Conservation (phyloP, 2,113 vertebrate genomes). For the Xenopus laevis region DNA sequence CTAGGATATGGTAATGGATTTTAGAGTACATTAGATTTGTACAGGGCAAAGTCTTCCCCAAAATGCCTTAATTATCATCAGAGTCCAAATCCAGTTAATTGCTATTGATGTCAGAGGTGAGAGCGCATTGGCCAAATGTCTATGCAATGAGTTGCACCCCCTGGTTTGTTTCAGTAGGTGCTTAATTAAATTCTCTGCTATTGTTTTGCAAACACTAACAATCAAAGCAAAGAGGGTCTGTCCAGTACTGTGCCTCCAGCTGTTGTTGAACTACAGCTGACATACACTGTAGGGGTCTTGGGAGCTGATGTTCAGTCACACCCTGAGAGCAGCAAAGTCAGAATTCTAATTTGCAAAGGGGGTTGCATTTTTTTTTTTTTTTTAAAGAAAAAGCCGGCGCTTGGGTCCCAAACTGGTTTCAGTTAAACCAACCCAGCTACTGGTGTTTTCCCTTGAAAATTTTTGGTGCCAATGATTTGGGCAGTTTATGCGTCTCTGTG, state of each 20-base stretch:
- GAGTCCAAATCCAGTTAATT: neutral
- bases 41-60: neutral
- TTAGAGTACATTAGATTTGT: neutral
- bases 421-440: too few species aligned
- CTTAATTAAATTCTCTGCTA: neutral
- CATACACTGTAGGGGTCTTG: too few species aligned
- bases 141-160: neutral
- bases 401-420: neutral
- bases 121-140: neutral
- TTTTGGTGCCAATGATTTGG: too few species aligned
- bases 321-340: neutral
- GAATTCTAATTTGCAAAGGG: neutral
- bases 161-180: neutral
- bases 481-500: too few species aligned
- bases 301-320: too few species aligned
- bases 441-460: too few species aligned
- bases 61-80: neutral
- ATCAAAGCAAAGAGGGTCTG: neutral
- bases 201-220: neutral
- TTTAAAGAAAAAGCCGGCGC: too few species aligned
- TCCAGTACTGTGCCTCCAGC: neutral
- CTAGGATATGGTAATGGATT: too few species aligned
- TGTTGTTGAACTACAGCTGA: neutral
- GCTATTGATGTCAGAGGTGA: neutral
- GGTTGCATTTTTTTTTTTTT: neutral